Evolutionary conservation across 2,888 invertebrate genomes (phyloP), one percentile per base, ranked within the genome.

Genomic region (Tiphia femorata): DNA sequence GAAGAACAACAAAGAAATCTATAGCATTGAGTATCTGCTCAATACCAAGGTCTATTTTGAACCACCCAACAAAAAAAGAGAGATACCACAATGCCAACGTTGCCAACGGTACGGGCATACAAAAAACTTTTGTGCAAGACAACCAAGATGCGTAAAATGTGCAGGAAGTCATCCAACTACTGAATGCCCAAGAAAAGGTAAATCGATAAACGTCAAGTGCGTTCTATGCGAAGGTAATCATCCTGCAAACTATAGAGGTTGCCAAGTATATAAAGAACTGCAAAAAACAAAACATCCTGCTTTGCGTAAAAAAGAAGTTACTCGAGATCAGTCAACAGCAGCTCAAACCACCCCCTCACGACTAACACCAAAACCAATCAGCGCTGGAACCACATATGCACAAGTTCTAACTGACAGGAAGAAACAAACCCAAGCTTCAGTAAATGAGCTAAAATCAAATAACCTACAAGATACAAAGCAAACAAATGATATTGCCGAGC

Each of bases 61-160:
- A 63, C 79, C 79, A 5, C 82, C 83, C 1, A 56, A 70, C 10
- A 19, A 23, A 3, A 84, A 81, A 51, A 50, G 64, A 1, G 80
- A 65, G 30, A 62, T 69, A 0, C 49, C 58, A 1, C 85, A 86
- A 56, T 86, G 86, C 63, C 75, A 81, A 52, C 79, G 81, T 16
- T 86, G 86, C 60, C 86, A 85, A 59, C 77, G 75, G 56, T 85
- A 84, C 82, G 85, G 85, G 0, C 86, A 86, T 52, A 73, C 83
- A 1, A 83, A 84, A 57, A 76, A 82, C 14, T 83, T 80, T 64
- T 85, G 85, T 49, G 79, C 78, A 10, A 83, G 82, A 0, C 30
- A 61, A 10, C 44, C 79, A 2, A 82, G 75, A 44, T 85, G 85
- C 73, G 83, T 85, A 0, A 85, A 84, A 62, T 86, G 85, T 75